phyloP scores from a whole-genome alignment of 2,797 vertebrate species.

The Rhinichthys osculus region DNA sequence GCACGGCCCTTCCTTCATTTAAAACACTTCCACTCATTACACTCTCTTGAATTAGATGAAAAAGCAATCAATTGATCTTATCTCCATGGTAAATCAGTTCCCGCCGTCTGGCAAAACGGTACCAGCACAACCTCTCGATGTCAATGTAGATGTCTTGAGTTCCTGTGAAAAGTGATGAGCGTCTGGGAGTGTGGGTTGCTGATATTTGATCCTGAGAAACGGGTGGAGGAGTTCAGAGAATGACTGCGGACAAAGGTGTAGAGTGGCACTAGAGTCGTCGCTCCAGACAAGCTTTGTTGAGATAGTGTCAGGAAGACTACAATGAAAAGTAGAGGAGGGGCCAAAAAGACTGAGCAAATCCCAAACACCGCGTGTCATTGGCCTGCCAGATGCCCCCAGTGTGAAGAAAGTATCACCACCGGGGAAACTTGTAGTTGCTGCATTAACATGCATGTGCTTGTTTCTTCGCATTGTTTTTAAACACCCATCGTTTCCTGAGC shows the following conservation, averaged over 20 bases:
- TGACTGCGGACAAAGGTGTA: slow-evolving; percentile 36
- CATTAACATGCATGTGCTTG: slow-evolving; percentile 72
- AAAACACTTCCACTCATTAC: slow-evolving; percentile 51
- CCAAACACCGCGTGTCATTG: slow-evolving; percentile 74
- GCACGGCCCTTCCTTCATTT: slow-evolving; percentile 25
- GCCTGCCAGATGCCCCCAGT: slow-evolving; percentile 72
- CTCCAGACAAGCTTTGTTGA: slow-evolving; percentile 54
- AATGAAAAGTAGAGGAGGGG: slow-evolving; percentile 52
- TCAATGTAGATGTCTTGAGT: slow-evolving; percentile 37
- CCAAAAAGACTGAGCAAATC: slow-evolving; percentile 67
- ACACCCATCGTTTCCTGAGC: slow-evolving; percentile 76
- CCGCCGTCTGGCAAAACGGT: slow-evolving; percentile 3
- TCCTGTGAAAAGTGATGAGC: slow-evolving; percentile 31
- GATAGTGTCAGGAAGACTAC: slow-evolving; percentile 57
- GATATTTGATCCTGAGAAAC: slow-evolving; percentile 49
- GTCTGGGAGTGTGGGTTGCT: slow-evolving; percentile 34
- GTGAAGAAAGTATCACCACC: slow-evolving; percentile 80
- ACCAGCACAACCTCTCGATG: slow-evolving; percentile 31
- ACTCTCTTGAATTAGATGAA: slow-evolving; percentile 18
- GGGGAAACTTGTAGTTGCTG: slow-evolving; percentile 81
- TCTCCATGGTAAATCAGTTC: neutral
- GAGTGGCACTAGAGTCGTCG: slow-evolving; percentile 56
- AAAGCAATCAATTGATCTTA: slow-evolving; percentile 4
- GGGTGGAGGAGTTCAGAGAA: slow-evolving; percentile 45
- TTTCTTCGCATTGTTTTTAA: slow-evolving; percentile 84